Evolutionary conservation across 2,888 invertebrate species (phyloP).

Genomic region (Hemithea aestivaria): DNA sequence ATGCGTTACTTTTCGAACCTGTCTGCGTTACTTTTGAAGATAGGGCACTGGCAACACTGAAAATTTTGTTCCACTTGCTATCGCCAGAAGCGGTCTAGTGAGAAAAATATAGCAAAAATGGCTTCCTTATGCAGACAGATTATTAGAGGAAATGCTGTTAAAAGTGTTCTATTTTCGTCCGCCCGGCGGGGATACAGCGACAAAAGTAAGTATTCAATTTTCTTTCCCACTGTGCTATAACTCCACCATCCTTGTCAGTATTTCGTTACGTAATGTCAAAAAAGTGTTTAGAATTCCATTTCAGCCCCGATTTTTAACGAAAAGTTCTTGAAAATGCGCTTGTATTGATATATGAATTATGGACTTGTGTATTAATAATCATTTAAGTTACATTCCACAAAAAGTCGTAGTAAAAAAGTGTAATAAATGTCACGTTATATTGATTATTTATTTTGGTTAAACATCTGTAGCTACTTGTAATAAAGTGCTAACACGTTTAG

Average conservation of each 20-base stretch:
- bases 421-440: constrained; percentile 5
- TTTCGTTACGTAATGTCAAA: constrained; percentile 76
- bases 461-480: constrained; percentile 5
- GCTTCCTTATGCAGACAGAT: constrained; percentile 87
- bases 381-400: neutral
- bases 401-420: neutral
- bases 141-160: constrained; percentile 81
- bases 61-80: constrained; percentile 57
- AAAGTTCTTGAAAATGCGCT: constrained; percentile 9
- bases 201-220: constrained; percentile 79
- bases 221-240: constrained; percentile 25
- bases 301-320: neutral
- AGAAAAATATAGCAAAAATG: constrained; percentile 77
- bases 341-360: constrained; percentile 1
- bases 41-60: too few relatives aligned
- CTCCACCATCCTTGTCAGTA: constrained; percentile 51
- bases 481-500: too few relatives aligned
- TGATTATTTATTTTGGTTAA: constrained; percentile 5
- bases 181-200: constrained; percentile 80
- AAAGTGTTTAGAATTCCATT: constrained; percentile 28
- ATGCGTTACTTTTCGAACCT: too few relatives aligned
- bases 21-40: too few relatives aligned
- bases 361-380: neutral
- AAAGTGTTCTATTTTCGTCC: constrained; percentile 80
- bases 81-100: constrained; percentile 72